phyloP scores from a whole-genome alignment of 2,888 invertebrate species.

The Scaptomyza polygonia region DNA sequence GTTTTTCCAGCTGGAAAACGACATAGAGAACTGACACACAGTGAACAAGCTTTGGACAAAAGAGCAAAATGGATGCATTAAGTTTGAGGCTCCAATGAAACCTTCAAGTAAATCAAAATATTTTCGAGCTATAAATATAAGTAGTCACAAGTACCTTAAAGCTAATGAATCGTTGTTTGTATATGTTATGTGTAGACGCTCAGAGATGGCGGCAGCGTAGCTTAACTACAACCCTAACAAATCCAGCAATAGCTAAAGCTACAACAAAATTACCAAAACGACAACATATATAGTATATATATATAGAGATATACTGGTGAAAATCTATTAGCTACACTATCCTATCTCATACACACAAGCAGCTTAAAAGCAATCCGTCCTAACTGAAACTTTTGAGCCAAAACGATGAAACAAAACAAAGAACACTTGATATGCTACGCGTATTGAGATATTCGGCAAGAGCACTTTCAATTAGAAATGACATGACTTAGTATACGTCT shows the following conservation, averaged over 20 bases:
- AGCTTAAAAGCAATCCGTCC: slow-evolving; percentile 76
- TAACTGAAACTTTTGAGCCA: slow-evolving; percentile 76
- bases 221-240: slow-evolving; percentile 16
- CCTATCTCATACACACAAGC: slow-evolving; percentile 50
- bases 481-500: slow-evolving; percentile 35
- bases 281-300: slow-evolving; percentile 1
- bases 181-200: slow-evolving; percentile 35
- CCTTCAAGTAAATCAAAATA: slow-evolving; percentile 64
- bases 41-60: slow-evolving; percentile 48
- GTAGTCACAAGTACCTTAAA: slow-evolving; percentile 80
- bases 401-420: slow-evolving; percentile 13
- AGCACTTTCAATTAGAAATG: slow-evolving; percentile 34
- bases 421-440: slow-evolving; percentile 33
- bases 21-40: slow-evolving; percentile 19
- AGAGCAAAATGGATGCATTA: slow-evolving; percentile 25
- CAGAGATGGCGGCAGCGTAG: slow-evolving; percentile 21
- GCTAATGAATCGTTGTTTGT: slow-evolving; percentile 60
- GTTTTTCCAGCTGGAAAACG: slow-evolving; percentile 3
- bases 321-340: slow-evolving; percentile 47
- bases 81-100: slow-evolving; percentile 21
- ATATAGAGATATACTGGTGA: background rate
- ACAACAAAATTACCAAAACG: slow-evolving; percentile 10
- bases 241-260: slow-evolving; percentile 16
- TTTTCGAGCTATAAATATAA: slow-evolving; percentile 76
- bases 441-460: slow-evolving; percentile 37